These are phyloP conservation scores for Dolichotis patagonum DNA, from an alignment of 2,113 vertebrate species.

Conservation along the genomic window DNA sequence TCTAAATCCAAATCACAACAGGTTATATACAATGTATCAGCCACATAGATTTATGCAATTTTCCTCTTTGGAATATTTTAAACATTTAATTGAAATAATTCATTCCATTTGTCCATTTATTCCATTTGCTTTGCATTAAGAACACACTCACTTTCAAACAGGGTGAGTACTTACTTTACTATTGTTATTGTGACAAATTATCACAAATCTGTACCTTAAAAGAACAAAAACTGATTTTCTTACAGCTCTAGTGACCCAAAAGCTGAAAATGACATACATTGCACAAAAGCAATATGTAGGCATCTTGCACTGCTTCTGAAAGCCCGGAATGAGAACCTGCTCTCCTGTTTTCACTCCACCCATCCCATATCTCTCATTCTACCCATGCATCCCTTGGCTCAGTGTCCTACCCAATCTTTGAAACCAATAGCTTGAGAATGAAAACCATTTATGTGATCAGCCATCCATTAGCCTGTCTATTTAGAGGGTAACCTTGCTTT, in stretches of 20 bases:
- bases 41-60: not conserved
- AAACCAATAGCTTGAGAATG: not conserved
- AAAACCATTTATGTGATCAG: not conserved
- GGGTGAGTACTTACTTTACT: not conserved
- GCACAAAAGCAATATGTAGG: not conserved
- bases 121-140: not conserved
- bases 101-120: not conserved
- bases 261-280: not conserved
- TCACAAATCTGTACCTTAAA: not conserved
- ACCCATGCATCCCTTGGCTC: not conserved
- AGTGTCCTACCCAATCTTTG: not conserved
- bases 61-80: not conserved
- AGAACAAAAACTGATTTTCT: not conserved
- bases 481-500: not conserved
- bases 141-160: not conserved
- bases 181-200: not conserved
- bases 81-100: not conserved
- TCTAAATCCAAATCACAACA: not conserved
- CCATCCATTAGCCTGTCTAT: not conserved
- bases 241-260: not conserved
- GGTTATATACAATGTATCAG: not conserved
- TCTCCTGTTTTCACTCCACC: not conserved
- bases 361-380: rapidly evolving
- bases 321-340: no score
- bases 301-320: rapidly evolving